Base-by-base conservation (phyloP, 1,140 invertebrate species). In the Wasmannia auropunctata region DNA sequence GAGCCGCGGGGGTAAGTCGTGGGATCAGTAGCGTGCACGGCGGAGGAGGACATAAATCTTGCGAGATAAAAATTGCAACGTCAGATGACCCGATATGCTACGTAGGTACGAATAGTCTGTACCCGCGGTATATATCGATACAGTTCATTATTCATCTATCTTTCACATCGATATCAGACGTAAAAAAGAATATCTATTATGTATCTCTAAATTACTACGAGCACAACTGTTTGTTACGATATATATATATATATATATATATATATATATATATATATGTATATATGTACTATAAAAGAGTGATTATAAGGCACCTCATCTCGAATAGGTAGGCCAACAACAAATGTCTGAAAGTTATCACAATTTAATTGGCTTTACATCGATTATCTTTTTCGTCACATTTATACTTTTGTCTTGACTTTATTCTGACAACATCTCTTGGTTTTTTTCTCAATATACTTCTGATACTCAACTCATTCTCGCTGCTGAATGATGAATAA, bases 51-150 rank as follows among this genome's bases (percentile, higher is more conserved):
- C 63, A 70, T 88, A 88, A 88, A 88, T 88, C 25, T 7, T 8
- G 43, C 5, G 25, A 58, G 67, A 83, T 83, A 83, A 83, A 83
- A 83, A 83, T 83, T 83, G 79, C 79, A 79, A 65, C 60, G 49
- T 51, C 54, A 49, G 51, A 65, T 49, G 77, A 49, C 37, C 58
- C 67, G 34, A 31, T 49, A 76, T 31, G 34, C 31, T 40, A 28
- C 22, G 25, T 56, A 51, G 28, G 19, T 43, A 69, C 65, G 31
- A 56, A 81, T 58, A 34, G 51, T 72, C 28, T 37, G 51, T 31
- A n/a, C n/a, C n/a, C 22, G 28, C 28, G 25, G 51, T 43, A 51
- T 34, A 51, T 22, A 49, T 34, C 70, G 49, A 37, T n/a, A 6
- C 19, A 31, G 40, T 69, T 31, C 63, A 54, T 67, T 77, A 77